Conservation (phyloP, 2,797 vertebrate genomes). For the Eutrigla gurnardus region DNA sequence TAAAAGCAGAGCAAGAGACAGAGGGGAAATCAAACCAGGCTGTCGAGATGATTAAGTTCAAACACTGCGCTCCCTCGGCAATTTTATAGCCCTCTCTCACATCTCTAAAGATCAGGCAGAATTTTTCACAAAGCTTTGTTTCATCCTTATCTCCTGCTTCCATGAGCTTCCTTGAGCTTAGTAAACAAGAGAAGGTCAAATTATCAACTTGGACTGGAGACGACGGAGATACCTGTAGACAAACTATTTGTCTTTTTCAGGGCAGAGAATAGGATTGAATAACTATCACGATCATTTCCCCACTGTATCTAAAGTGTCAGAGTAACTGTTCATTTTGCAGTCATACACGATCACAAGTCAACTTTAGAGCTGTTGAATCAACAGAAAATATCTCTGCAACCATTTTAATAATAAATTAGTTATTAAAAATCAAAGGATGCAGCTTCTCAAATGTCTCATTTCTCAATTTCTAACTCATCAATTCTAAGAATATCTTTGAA, state of each 20-base stretch:
- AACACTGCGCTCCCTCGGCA: conserved; percentile 30
- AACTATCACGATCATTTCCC: background rate
- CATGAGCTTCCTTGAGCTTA: conserved; percentile 22
- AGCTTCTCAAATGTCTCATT: conserved; percentile 1
- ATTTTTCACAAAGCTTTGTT: conserved; percentile 46
- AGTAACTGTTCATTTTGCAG: background rate
- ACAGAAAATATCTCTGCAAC: background rate
- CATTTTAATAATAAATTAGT: background rate
- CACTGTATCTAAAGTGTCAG: background rate
- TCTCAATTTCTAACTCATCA: background rate
- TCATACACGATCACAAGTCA: background rate
- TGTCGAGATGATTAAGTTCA: conserved; percentile 44
- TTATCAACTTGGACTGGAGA: conserved; percentile 33
- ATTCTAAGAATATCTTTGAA: background rate
- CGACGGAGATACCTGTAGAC: conserved; percentile 17
- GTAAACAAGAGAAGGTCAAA: conserved; percentile 55
- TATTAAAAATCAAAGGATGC: background rate
- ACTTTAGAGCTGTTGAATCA: background rate
- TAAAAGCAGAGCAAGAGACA: conserved; percentile 44
- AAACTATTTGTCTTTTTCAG: background rate
- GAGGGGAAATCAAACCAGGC: conserved; percentile 49
- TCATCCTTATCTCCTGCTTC: conserved; percentile 38
- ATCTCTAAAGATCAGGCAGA: conserved; percentile 45
- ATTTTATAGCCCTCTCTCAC: conserved; percentile 33
- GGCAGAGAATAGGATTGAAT: background rate